Base-by-base conservation (phyloP, 2,797 vertebrate species). In the Acrossocheilus wenchowensis region DNA sequence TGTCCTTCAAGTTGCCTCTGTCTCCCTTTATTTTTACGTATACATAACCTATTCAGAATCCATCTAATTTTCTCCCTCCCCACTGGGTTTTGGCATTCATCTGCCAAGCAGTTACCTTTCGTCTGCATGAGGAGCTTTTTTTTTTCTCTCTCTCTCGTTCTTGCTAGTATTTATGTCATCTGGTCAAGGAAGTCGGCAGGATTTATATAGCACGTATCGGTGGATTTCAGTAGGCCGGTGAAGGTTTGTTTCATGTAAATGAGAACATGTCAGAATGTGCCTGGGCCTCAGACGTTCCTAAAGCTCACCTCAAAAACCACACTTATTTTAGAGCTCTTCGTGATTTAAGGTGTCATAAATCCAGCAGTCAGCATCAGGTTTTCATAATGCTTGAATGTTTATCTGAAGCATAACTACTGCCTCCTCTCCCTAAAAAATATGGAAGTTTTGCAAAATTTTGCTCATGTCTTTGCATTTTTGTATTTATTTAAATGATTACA, bases 21-120 rank as follows among this genome's bases (percentile, higher is more conserved):
- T 43, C 26, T 77, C 57, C 50, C 11, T n/a, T 52, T 10, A 21
- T 4, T 83, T 45, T 57, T 48, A 43, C 5, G 9, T 41, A 6
- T 36, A 21, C 87, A 62, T 62, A 26, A 7, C 15, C 17, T 36
- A n/a, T 15, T 90, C 85, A 91, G 86, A 90, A 78, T 45, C 5
- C 11, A 62, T 52, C 21, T 88, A 90, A n/a, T 90, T 75, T 54
- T 73, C 66, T n/a, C 45, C 45, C 26, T 84, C 34, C 36, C 36
- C 0, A 62, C 23, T 81, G 78, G 26, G 72, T 88, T 90, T 88
- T 90, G 62, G 80, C 89, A 87, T 84, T 89, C 83, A 36, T 89
- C 60, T 89, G 62, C 64, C 30, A 89, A 92, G 79, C 50, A 87
- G 84, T 86, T 43, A 62, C 7, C 2, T 64, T 74, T 54, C 11